Evolutionary conservation across 2,888 invertebrate species (phyloP), one percentile per base, ranked within the genome.

Genomic region (Acleris literana): DNA sequence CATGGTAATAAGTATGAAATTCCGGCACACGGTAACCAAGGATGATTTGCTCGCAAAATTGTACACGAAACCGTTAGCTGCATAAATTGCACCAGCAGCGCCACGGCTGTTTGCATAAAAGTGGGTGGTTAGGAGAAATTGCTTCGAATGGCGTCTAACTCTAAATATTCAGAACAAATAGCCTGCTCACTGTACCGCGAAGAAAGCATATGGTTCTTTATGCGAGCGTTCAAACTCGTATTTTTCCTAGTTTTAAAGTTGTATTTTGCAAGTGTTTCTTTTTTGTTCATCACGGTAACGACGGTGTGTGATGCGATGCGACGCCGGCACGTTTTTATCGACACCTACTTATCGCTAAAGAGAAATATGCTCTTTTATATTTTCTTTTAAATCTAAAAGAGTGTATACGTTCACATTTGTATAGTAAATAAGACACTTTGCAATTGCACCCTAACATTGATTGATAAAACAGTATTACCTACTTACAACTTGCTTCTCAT

Each of bases 141-240:
- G 71, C 76, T 73, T 71, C 73, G 71, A 71, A 72, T 75, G 76
- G 76, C 79, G 77, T 80, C 78, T 78, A 83, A 81, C 77, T 80
- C 78, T 78, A 83, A 81, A 85, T 82, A 80, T 81, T 82, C 80
- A 83, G 79, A 84, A 81, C 84, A 82, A 85, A 84, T 83, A 79
- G 82, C 83, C 76, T 85, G 86, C 76, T 80, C 86, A 76, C 80
- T 85, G 80, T 86, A 84, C 81, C 87, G 83, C 79, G 85, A 81
- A 84, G 80, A 77, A 22, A 52, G n/a, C 52, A 11, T 25, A 57
- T 39, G 44, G 54, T 54, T 9, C 18, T 43, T 16, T 16, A 16
- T 16, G 43, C 17, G 18, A 51, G 13, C 18, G 22, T 39, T 39
- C 13, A 9, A 16, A 7, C 16, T 17, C 56, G 46, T 57, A 25